Evolutionary conservation across 2,888 invertebrate genomes (phyloP), one percentile per base, ranked within the genome.

Genomic region (Coecobrya sp.): DNA sequence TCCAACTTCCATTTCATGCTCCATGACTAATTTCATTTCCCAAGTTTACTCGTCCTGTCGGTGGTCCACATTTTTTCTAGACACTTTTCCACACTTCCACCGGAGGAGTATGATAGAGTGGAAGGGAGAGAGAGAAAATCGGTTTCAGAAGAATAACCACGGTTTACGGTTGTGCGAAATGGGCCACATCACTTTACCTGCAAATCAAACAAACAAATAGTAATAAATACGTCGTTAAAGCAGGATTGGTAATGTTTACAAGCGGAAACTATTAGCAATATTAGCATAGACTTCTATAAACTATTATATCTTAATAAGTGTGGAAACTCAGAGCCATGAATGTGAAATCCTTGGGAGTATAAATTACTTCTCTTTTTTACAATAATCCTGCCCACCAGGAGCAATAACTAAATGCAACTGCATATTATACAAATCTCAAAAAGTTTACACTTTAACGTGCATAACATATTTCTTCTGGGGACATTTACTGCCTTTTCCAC

Each of bases 1-100:
- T 82, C 86, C 91, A 86, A 79, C 91, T 91, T 86, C 86, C 86
- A 85, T 86, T 91, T 91, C 73, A 87, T 73, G 87, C 81, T 87
- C 87, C 91, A 87, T 91, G 87, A 59, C 81, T 70, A 82, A 91
- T 91, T 81, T 91, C 86, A 86, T 70, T 86, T 86, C 42, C 86
- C 16, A 91, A 52, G 62, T 86, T 68, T 45, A 27, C 25, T 81
- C 76, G 45, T 49, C 25, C 49, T 49, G 89, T 86, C 68, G 91
- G 86, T 91, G 86, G 91, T 91, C 91, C 91, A 42, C 19, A 73
- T 70, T 86, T 85, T 70, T 86, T 65, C 30, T 27, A 27, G 27
- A 27, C 65, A 65, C 13, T 27, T 65, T 30, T 30, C 16, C 65
- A 27, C 65, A 27, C 27, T 86, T 86, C 55, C 59, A 19, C 59